Conservation (phyloP, 2,888 invertebrate species). For the Heteropelma amictum region DNA sequence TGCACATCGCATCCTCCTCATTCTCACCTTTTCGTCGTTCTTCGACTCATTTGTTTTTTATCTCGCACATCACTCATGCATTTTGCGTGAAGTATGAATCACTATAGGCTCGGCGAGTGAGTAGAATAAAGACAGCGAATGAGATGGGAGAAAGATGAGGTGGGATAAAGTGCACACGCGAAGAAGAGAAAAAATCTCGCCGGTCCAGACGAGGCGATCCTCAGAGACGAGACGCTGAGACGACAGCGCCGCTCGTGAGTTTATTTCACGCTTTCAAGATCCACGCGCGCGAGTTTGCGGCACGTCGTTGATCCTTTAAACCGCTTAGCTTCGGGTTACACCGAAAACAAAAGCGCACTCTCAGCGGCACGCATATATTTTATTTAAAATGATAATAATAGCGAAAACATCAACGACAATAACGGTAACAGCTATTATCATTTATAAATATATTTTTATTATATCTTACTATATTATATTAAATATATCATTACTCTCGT, state of each 20-base stretch:
- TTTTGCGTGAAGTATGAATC: conserved; percentile 16
- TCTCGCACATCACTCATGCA: conserved; percentile 24
- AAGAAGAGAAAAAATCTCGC: not conserved
- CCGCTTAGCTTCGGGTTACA: conserved; percentile 78
- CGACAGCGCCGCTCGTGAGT: conserved; percentile 15
- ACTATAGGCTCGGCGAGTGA: conserved; percentile 32
- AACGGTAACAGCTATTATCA: not conserved
- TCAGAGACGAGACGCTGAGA: conserved; percentile 38
- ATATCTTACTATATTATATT: too few relatives aligned
- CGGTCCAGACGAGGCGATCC: conserved; percentile 51
- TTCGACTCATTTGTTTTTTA: not conserved
- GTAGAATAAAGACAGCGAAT: not conserved
- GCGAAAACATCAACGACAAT: conserved; percentile 10
- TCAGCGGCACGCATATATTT: conserved; percentile 59
- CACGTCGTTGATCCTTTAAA: conserved; percentile 76
- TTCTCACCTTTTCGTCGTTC: conserved; percentile 20
- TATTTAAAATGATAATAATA: conserved; percentile 33
- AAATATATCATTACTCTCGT: too few relatives aligned
- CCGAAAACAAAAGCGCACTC: conserved; percentile 77
- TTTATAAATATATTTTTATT: not conserved
- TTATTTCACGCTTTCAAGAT: conserved; percentile 14
- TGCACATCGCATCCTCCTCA: not conserved
- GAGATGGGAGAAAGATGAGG: not conserved
- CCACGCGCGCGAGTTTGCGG: conserved; percentile 66
- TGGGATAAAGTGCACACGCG: too few relatives aligned